These are phyloP conservation scores for Lucifuga dentata DNA, from an alignment of 2,113 vertebrate genomes.

Conservation along the genomic window DNA sequence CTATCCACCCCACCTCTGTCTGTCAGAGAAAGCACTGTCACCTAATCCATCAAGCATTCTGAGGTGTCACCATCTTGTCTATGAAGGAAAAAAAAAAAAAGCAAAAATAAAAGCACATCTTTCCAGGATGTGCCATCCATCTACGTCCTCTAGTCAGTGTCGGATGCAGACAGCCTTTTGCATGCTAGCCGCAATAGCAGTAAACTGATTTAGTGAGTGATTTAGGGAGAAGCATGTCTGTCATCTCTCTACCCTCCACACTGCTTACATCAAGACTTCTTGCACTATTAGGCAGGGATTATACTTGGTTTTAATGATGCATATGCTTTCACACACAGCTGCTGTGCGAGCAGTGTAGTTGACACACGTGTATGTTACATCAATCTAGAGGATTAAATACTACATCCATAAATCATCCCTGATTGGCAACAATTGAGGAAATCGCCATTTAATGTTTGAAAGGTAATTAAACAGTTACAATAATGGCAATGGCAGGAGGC, in stretches of 20 bases:
- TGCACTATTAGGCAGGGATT: constrained; percentile 4
- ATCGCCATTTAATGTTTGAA: no score
- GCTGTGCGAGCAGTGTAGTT: no score
- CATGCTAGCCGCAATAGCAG: constrained; percentile 46
- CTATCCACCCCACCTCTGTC: constrained; percentile 63
- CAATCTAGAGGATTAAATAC: no score
- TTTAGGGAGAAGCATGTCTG: constrained; percentile 32
- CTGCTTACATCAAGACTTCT: constrained; percentile 19
- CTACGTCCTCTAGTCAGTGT: constrained; percentile 60
- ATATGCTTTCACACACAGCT: no score
- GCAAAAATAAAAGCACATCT: constrained; percentile 62
- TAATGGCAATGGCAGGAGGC: no score
- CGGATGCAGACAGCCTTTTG: constrained; percentile 54
- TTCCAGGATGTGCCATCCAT: constrained; percentile 67
- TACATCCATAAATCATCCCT: no score
- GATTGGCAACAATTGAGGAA: no score
- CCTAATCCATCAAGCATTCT: constrained; percentile 76
- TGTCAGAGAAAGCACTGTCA: constrained; percentile 59
- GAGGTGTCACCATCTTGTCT: constrained; percentile 60
- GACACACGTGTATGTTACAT: no score
- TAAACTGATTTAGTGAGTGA: constrained; percentile 48
- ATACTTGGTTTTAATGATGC: no score
- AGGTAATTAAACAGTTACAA: no score
- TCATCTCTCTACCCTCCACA: constrained; percentile 7
- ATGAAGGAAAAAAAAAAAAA: constrained; percentile 12